phyloP scores from a whole-genome alignment of 2,113 vertebrate genomes.

The Mohoua ochrocephala region DNA sequence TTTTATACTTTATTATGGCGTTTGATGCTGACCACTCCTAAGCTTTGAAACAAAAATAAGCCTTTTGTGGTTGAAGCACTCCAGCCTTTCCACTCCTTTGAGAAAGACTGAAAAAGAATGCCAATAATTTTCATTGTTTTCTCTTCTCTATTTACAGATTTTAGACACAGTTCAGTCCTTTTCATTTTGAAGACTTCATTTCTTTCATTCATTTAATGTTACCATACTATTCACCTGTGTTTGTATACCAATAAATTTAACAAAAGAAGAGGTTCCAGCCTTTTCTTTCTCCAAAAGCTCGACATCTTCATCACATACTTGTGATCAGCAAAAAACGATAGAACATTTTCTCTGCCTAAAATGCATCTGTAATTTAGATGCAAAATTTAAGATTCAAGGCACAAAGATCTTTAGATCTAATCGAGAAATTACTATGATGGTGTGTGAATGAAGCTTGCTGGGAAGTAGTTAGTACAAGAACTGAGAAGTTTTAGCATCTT shows the following conservation, averaged over 20 bases:
- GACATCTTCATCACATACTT: neutral
- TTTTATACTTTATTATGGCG: neutral
- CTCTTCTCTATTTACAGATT: neutral
- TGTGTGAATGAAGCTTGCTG: neutral
- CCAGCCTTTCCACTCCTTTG: neutral
- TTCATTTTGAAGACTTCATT: neutral
- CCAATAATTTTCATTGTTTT: neutral
- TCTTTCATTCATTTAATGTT: neutral
- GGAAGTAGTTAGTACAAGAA: neutral
- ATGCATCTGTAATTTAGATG: neutral
- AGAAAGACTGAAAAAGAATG: neutral
- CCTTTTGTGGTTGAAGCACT: neutral
- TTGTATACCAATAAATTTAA: neutral
- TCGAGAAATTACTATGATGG: neutral
- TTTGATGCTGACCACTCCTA: neutral
- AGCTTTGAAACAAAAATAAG: neutral
- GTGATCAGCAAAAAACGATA: neutral
- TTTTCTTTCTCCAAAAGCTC: neutral
- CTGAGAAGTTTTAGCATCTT: neutral
- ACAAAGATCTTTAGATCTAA: neutral
- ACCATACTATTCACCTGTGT: neutral
- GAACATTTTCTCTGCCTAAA: neutral
- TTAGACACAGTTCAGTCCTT: neutral
- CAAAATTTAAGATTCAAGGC: neutral
- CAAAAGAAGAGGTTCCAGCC: neutral